Evolutionary conservation across 2,113 vertebrate species (phyloP).

Genomic region (Cyphomyrus plagiostoma): DNA sequence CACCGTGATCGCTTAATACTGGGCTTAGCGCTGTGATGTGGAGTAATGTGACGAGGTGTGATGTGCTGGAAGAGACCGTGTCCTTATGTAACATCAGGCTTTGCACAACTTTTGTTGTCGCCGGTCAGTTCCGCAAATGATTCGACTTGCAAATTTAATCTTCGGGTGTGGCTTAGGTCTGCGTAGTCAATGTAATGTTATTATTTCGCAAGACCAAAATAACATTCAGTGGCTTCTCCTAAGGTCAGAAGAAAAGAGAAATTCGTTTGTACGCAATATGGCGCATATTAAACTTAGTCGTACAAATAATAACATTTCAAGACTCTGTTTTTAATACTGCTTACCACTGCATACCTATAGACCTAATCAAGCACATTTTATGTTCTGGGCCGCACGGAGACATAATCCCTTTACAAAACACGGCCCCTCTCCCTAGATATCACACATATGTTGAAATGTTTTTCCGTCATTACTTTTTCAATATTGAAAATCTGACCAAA

Average conservation of each 20-base stretch:
- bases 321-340: neutral
- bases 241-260: neutral
- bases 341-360: neutral
- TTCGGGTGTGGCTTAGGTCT: neutral
- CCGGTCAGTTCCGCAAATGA: neutral
- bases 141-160: neutral
- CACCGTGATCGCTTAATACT: neutral
- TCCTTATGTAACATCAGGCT: slow-evolving; percentile 1
- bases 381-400: neutral
- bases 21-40: neutral
- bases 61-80: neutral
- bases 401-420: neutral
- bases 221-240: neutral
- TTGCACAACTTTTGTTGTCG: neutral
- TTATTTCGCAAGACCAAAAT: neutral
- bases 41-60: neutral
- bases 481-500: too few species aligned
- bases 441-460: too few species aligned
- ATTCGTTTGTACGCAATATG: neutral
- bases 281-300: neutral
- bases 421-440: neutral
- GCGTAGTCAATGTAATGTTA: neutral
- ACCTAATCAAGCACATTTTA: neutral
- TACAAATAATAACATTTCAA: neutral
- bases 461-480: too few species aligned